A percentile compares a stretch with the other conserved stretches of the same genome.
These are phyloP conservation scores for Dasyornis broadbenti DNA, from an alignment of 2,113 vertebrate genomes.

Conservation along the genomic window DNA sequence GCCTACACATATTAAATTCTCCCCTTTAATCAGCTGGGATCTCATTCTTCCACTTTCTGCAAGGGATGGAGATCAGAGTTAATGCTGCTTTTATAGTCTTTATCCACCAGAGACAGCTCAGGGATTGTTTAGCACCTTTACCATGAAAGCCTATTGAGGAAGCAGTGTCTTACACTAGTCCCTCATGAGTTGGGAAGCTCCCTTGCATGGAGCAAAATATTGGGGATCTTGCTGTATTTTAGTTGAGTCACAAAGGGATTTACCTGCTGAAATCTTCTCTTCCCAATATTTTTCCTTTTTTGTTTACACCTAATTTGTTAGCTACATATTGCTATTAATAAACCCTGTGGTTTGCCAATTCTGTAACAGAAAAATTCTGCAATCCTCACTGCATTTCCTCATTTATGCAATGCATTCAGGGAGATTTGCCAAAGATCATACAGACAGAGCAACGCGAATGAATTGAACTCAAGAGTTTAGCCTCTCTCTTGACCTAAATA, in stretches of 20 bases:
- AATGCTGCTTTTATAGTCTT: neutral
- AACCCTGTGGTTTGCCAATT: neutral
- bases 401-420: neutral
- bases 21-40: neutral
- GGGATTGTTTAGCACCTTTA: neutral
- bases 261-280: neutral
- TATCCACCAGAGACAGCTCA: neutral
- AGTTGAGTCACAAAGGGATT: neutral
- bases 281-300: neutral
- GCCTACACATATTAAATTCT: accelerated
- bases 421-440: neutral
- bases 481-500: neutral
- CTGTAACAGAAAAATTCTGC: neutral
- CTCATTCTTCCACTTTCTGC: neutral
- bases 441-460: neutral
- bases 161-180: neutral
- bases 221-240: neutral
- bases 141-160: neutral
- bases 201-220: neutral
- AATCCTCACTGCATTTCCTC: neutral
- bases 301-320: neutral
- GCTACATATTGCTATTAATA: neutral
- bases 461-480: neutral
- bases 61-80: neutral
- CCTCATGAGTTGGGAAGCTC: neutral